phyloP scores from a whole-genome alignment of 2,113 vertebrate genomes.

The Scomber colias region DNA sequence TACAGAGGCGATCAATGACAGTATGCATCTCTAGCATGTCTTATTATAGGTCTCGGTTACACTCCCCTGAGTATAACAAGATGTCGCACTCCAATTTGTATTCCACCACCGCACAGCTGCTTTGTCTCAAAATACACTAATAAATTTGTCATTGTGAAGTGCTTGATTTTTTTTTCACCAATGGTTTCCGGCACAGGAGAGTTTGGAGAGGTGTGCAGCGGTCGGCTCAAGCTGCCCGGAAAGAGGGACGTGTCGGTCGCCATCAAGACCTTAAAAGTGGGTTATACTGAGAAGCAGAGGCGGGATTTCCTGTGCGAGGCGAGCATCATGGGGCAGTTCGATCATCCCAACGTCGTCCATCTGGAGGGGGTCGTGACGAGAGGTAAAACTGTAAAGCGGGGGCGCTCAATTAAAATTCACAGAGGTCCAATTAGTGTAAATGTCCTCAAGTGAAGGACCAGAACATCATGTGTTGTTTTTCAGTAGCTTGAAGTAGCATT shows the following conservation, averaged over 20 bases:
- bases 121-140: slow-evolving; percentile 69
- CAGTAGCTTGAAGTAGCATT: no score
- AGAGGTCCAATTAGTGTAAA: no score
- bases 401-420: no score
- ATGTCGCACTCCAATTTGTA: slow-evolving; percentile 72
- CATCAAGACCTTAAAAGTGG: slow-evolving; percentile 98
- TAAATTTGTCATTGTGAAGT: slow-evolving; percentile 71
- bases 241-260: slow-evolving; percentile 95
- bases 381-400: slow-evolving; percentile 82
- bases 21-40: slow-evolving; percentile 71
- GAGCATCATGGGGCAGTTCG: slow-evolving; percentile 99
- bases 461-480: no score
- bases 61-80: slow-evolving; percentile 70
- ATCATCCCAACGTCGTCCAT: slow-evolving; percentile 98
- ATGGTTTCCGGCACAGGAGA: slow-evolving; percentile 87
- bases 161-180: slow-evolving; percentile 42
- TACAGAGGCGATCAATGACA: slow-evolving; percentile 73
- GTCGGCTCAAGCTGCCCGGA: slow-evolving; percentile 95
- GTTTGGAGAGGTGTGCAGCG: slow-evolving; percentile 98
- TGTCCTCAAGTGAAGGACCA: no score
- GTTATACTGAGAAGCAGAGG: slow-evolving; percentile 97
- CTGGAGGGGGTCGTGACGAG: slow-evolving; percentile 97
- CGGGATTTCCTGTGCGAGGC: slow-evolving; percentile 98
- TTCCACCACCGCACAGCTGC: slow-evolving; percentile 70
- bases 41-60: slow-evolving; percentile 75